Evolutionary conservation across 2,888 invertebrate species (phyloP).

Genomic region (Ganaspis brasiliensis): DNA sequence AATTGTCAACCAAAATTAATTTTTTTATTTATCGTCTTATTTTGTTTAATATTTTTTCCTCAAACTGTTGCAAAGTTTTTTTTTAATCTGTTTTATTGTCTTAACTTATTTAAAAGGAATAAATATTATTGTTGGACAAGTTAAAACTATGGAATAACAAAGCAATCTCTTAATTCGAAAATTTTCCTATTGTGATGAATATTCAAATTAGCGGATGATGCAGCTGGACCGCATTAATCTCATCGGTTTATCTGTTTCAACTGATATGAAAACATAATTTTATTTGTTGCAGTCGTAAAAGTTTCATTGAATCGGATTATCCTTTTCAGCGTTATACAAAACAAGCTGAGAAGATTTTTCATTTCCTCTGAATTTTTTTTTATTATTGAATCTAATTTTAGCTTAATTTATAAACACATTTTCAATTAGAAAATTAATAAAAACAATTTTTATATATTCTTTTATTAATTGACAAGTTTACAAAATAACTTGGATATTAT

Average conservation of each 20-base stretch:
- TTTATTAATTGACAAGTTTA: no score
- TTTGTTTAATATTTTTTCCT: neutral
- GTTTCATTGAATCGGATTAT: slow-evolving; percentile 22
- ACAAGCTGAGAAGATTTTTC: slow-evolving; percentile 1
- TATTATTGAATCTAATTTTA: neutral
- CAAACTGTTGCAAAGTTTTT: neutral
- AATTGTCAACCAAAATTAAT: neutral
- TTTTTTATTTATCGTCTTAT: neutral
- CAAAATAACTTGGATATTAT: no score
- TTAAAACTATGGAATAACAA: neutral
- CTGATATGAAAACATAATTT: slow-evolving; percentile 9
- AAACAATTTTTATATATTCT: no score
- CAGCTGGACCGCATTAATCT: slow-evolving; percentile 30
- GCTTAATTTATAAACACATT: neutral
- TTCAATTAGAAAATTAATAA: no score
- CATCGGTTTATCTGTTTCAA: slow-evolving; percentile 26
- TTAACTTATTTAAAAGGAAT: no score
- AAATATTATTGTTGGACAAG: no score
- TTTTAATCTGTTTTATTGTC: no score
- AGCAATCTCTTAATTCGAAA: slow-evolving; percentile 7
- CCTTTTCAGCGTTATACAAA: neutral
- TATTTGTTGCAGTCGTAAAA: slow-evolving; percentile 10
- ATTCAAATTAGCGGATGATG: slow-evolving; percentile 35
- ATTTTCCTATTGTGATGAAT: slow-evolving; percentile 32
- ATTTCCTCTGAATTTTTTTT: neutral